Base-by-base conservation (phyloP, 2,113 vertebrate genomes). In the Pluvianellus socialis region DNA sequence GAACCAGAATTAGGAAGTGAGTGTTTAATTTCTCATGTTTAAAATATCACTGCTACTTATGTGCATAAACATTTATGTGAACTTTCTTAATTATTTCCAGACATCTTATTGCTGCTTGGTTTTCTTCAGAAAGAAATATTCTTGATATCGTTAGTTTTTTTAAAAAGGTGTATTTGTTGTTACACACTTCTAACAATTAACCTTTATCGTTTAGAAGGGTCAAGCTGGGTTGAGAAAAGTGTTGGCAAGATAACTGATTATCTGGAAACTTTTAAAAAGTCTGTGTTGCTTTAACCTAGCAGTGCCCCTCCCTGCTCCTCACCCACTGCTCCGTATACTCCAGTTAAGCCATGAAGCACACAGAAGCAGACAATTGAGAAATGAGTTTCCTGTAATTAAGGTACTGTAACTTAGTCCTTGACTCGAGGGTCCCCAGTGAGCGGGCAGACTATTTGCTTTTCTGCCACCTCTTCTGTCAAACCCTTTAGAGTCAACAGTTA, bases 321-420 rank as follows among this genome's bases (percentile, higher is more conserved):
- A 61, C 87, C 95, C 84, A 85, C 77, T 90, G 77, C 81, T 84
- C 68, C 44, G 2, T 24, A 59, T 81, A 21, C 73, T 70, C 12
- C 2, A 50, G 62, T 92, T 94, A 85, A 88, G 33, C 72, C 44
- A 4, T 10, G 65, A 33, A 90, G 45, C 76, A 47, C 66, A 85
- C 5, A 50, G 85, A 88, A 75, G 86, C 81, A 81, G 95, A 90
- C 81, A 59, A 92, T 16, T 80, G 80, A 91, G 52, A 95, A 96
- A 88, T 87, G 70, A 92, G 77, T 92, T 97, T 97, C 92, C 88
- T 95, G 92, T 94, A 90, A 95, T 96, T 94, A 92, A 68, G 45
- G 92, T 92, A 92, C 71, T 92, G 86, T 86, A 82, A 90, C 68
- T 88, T 86, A 82, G 88, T 88, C 97, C 91, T 97, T 97, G 83